phyloP scores from a whole-genome alignment of 1,140 invertebrate species.

The Hyphantria cunea region DNA sequence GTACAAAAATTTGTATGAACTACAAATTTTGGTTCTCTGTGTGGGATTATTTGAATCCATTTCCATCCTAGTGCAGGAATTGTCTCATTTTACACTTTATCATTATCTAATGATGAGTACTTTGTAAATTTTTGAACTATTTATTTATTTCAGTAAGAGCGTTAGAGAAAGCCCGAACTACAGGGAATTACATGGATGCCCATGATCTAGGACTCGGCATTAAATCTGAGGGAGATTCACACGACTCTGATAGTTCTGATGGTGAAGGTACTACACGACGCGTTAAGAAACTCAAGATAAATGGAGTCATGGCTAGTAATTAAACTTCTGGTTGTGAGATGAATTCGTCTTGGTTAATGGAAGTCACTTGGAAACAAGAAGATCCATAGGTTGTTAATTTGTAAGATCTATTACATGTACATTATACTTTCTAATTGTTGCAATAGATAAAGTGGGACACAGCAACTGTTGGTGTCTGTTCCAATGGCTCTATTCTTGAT shows the following conservation, averaged over 20 bases:
- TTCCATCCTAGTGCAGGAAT: too few species aligned
- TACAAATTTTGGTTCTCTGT: too few species aligned
- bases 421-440: background rate
- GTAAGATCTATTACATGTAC: background rate
- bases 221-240: slow-evolving; percentile 78
- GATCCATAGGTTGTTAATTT: too few species aligned
- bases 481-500: slow-evolving; percentile 22
- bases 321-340: slow-evolving; percentile 26
- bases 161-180: slow-evolving; percentile 85
- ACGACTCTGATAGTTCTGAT: slow-evolving; percentile 79
- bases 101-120: too few species aligned
- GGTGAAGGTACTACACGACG: slow-evolving; percentile 77
- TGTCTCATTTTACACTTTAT: too few species aligned
- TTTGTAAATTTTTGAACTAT: background rate
- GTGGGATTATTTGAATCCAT: too few species aligned
- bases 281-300: slow-evolving; percentile 80
- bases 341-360: slow-evolving; percentile 26
- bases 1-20: too few species aligned
- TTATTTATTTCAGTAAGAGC: slow-evolving; percentile 82
- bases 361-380: background rate
- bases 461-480: too few species aligned
- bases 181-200: slow-evolving; percentile 83
- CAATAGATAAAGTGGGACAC: background rate
- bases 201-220: slow-evolving; percentile 73
- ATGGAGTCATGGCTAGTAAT: slow-evolving; percentile 65